Percentiles rank a stretch among this genome's conserved stretches.
phyloP scores from a whole-genome alignment of 2,888 invertebrate genomes.

The Apamea epomidion region DNA sequence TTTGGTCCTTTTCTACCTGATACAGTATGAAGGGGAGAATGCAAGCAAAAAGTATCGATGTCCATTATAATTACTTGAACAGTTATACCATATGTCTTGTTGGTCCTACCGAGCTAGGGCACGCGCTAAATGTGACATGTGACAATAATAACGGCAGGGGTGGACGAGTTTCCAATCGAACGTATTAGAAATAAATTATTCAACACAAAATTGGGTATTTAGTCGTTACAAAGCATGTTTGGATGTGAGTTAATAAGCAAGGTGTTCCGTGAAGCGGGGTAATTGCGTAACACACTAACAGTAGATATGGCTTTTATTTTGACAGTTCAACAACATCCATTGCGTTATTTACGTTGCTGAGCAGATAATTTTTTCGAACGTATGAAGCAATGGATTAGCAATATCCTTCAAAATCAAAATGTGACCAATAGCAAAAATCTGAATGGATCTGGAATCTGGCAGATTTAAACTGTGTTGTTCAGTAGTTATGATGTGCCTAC shows the following conservation, averaged over 20 bases:
- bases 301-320: background rate
- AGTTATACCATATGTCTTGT: constrained; percentile 58
- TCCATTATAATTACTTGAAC: constrained; percentile 58
- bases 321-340: background rate
- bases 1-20: constrained; percentile 25
- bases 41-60: constrained; percentile 60
- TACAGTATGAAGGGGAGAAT: constrained; percentile 47
- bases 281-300: background rate
- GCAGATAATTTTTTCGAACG: too few relatives aligned
- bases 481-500: background rate
- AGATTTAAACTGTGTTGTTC: background rate
- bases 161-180: background rate
- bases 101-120: constrained; percentile 9
- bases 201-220: constrained; percentile 8
- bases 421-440: too few relatives aligned
- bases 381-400: too few relatives aligned
- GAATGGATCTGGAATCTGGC: background rate
- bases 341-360: background rate
- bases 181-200: constrained; percentile 34
- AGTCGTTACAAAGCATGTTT: background rate
- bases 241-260: too few relatives aligned
- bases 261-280: background rate
- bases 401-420: too few relatives aligned
- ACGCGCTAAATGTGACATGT: constrained; percentile 51
- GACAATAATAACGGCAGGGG: constrained; percentile 31